These are phyloP conservation scores for Actenoides hombroni DNA, from an alignment of 2,113 vertebrate species.

Conservation along the genomic window DNA sequence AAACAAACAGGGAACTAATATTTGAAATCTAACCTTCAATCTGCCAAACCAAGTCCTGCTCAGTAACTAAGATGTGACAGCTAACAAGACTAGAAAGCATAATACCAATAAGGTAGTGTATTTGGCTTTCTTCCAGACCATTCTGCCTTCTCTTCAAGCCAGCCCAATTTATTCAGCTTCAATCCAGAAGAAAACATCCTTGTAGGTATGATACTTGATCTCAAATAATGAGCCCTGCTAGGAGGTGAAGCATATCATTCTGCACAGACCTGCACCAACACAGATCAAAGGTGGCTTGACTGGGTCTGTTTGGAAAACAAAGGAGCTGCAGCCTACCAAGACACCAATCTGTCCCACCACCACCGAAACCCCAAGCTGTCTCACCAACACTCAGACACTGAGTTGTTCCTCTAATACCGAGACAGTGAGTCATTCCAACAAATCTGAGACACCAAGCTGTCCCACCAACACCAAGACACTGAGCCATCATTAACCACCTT, in stretches of 20 bases:
- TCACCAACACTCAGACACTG: background rate
- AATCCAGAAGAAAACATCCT: background rate
- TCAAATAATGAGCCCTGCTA: slow-evolving; percentile 16
- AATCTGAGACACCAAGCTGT: background rate
- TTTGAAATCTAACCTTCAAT: background rate
- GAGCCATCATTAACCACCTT: background rate
- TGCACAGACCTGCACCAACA: background rate
- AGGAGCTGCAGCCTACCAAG: background rate
- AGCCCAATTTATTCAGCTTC: background rate
- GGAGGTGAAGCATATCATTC: slow-evolving; percentile 26
- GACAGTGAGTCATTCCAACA: background rate
- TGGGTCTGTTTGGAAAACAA: background rate
- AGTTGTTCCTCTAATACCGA: accelerated
- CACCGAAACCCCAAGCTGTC: no score
- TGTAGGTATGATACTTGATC: background rate
- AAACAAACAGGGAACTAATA: background rate
- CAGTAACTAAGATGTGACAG: background rate
- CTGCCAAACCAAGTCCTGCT: background rate
- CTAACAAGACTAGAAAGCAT: background rate
- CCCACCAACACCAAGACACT: background rate
- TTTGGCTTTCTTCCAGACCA: slow-evolving; percentile 12
- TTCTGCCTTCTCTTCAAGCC: background rate
- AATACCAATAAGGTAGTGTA: background rate
- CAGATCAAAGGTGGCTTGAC: background rate
- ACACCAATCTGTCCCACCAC: accelerated